Percentiles rank a stretch among this genome's conserved stretches.
phyloP scores from a whole-genome alignment of 2,113 vertebrate species.

The Clarias batrachus region DNA sequence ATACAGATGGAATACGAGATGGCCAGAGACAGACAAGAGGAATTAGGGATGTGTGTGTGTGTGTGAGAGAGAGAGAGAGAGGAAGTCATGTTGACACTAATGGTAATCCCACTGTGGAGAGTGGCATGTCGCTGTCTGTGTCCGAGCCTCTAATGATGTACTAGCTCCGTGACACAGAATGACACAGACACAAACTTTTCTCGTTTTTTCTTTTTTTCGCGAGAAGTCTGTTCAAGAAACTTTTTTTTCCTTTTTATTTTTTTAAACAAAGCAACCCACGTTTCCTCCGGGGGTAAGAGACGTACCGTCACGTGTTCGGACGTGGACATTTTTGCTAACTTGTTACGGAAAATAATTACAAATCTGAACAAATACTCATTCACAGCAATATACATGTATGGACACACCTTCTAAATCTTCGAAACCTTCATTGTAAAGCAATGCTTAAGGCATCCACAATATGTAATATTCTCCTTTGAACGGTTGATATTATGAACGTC shows the following conservation, averaged over 20 bases:
- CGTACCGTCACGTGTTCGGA: neutral
- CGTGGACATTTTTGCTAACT: neutral
- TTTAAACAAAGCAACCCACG: neutral
- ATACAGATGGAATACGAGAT: conserved; percentile 36
- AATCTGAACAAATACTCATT: neutral
- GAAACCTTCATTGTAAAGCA: too few species aligned
- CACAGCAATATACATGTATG: too few species aligned
- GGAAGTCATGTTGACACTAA: conserved; percentile 45
- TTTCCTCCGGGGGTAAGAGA: neutral
- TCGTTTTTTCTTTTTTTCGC: conserved; percentile 41
- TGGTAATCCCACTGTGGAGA: conserved; percentile 39
- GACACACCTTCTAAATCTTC: too few species aligned
- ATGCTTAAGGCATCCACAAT: too few species aligned
- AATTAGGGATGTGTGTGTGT: neutral
- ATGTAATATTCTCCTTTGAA: too few species aligned
- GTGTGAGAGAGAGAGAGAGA: neutral
- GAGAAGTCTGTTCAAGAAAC: conserved; percentile 14
- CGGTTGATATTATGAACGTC: too few species aligned
- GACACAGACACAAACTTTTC: conserved; percentile 38
- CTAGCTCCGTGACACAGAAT: conserved; percentile 39
- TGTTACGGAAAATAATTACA: too few species aligned
- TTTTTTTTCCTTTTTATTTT: neutral
- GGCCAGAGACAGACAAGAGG: neutral
- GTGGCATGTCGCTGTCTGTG: conserved; percentile 32
- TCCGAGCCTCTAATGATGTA: conserved; percentile 54